Evolutionary conservation across 2,888 invertebrate genomes (phyloP), one percentile per base, ranked within the genome.

Genomic region (Ferdinandea cuprea): DNA sequence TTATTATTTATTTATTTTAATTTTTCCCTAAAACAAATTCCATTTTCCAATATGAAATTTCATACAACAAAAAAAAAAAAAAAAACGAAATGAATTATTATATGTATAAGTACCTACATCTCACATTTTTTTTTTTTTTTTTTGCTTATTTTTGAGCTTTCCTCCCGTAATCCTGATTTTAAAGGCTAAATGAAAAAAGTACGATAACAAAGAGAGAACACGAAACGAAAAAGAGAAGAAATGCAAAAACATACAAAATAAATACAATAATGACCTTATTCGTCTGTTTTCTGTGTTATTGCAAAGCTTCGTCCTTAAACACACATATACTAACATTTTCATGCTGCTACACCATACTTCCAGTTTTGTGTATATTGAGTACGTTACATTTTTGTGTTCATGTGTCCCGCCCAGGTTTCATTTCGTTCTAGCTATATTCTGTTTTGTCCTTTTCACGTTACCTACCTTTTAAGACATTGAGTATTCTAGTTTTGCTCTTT

Each of bases 391-490:
- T 59, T 63, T 58, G 19, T 80, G 85, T 85, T 86, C 85, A 85
- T 86, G 86, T 86, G 87, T 87, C 87, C 87, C 87, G 87, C 87
- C 87, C 87, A 87, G 86, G 85, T 86, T 87, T 86, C 15, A 66
- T 61, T 65, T 58, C 19, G 56, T 48, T 65, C 17, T 48, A 32
- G 37, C 30, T 50, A n/a, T 50, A n/a, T 46, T 63, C 19, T 44
- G 21, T 19, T 25, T 44, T 35, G 42, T 48, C 40, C 8, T 17
- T 61, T 40, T 7, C 46, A 37, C 37, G 3, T 25, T 25, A 25
- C 37, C 28, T 30, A 56, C n/a, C 35, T 40, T 28, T 32, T 9
- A 61, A 5, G n/a, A 8, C n/a, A 46, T 35, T 44, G 15, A 13
- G n/a, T n/a, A 71, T 40, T 42, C 42, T 25, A 15, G 4, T 46